Base-by-base conservation (phyloP, 2,888 invertebrate genomes). In the Limnephilus marmoratus region DNA sequence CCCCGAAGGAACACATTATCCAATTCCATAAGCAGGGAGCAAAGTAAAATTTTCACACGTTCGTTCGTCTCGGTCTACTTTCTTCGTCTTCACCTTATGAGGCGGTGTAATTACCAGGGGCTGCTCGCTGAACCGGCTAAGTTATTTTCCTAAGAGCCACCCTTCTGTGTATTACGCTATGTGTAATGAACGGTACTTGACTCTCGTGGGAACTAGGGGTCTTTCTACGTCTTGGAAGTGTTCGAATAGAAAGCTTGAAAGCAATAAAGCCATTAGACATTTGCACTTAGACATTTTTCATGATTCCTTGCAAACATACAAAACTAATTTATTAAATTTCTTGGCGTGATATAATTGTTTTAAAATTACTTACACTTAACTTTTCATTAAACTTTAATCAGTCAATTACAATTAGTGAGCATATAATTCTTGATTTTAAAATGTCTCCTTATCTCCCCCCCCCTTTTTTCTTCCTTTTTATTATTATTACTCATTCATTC, bases 121-220 rank as follows among this genome's bases (percentile, higher is more conserved):
- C 80, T 34, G 86, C 85, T 90, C 92, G 90, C 91, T 91, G 92
- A 90, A 93, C 92, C 93, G 93, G 85, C 86, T 92, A 93, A 93
- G 91, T 93, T 92, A 90, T 93, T 85, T 85, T 93, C 83, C 90
- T 91, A 85, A 85, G 92, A 90, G 34, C 92, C 91, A 92, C 93
- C 93, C 92, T 82, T 68, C 68, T 68, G 68, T 68, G 24, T 68
- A n/a, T 68, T 37, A 41, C 37, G 18, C 34, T 12, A 86, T 45
- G 85, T 81, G 90, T 91, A 91, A 29, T 92, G 90, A 92, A 93
- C 93, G 93, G 93, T 93, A 92, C 91, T 93, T 93, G 91, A 93
- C 92, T 93, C 49, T 80, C 93, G 93, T 93, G 93, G 87, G 93
- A 93, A 93, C 93, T 92, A 90, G 49, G 86, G 88, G 83, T 90